Percentiles rank a stretch among this genome's conserved stretches.
phyloP scores from a whole-genome alignment of 2,888 invertebrate species.

The Ramazzottius varieornatus region DNA sequence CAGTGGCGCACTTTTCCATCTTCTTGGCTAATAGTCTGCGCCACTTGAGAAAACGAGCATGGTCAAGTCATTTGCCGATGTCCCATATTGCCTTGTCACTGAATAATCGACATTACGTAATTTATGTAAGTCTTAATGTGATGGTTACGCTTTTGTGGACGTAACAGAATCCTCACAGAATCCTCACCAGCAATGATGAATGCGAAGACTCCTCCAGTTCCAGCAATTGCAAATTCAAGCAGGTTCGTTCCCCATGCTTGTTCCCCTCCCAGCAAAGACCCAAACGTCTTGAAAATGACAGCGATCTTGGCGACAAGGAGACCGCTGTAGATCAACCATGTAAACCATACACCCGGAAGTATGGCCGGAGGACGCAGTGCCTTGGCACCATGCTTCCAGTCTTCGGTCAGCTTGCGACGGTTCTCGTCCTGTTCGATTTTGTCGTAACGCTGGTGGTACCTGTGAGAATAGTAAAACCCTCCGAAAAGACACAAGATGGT shows the following conservation, averaged over 20 bases:
- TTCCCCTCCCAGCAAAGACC: neutral
- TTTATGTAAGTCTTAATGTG: too few relatives aligned
- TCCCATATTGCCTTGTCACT: too few relatives aligned
- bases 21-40: too few relatives aligned
- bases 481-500: neutral
- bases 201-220: neutral
- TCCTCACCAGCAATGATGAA: neutral
- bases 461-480: neutral
- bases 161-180: too few relatives aligned
- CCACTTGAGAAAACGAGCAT: too few relatives aligned
- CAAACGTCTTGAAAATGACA: constrained; percentile 1
- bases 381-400: neutral
- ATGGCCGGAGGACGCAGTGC: neutral
- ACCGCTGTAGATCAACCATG: neutral
- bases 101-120: too few relatives aligned
- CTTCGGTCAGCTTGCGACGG: neutral
- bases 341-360: neutral
- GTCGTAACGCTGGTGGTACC: neutral
- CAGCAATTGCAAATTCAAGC: neutral
- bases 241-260: neutral
- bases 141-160: too few relatives aligned
- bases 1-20: too few relatives aligned
- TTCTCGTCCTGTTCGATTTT: neutral
- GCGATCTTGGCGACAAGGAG: neutral
- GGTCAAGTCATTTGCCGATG: too few relatives aligned